These are phyloP conservation scores for Agelaius phoeniceus DNA, from an alignment of 2,113 vertebrate species.

Conservation along the genomic window DNA sequence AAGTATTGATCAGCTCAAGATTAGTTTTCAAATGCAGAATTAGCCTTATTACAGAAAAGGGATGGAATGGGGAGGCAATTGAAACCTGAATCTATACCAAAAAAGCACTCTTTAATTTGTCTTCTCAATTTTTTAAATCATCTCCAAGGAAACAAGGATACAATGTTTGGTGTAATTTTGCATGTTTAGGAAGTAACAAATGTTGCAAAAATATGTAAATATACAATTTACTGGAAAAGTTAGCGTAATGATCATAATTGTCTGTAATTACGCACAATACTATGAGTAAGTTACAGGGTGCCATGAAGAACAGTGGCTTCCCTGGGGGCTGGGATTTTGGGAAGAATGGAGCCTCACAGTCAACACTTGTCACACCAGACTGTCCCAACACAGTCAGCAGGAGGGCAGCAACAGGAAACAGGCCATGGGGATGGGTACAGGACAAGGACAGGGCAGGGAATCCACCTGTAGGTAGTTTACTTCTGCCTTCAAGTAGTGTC, in stretches of 20 bases:
- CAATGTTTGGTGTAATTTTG: not conserved
- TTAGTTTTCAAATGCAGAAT: not conserved
- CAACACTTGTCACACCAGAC: not conserved
- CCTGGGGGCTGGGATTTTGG: not conserved
- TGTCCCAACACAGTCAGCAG: not conserved
- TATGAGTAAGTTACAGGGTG: not conserved
- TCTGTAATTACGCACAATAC: not conserved
- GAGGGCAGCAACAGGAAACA: accelerated
- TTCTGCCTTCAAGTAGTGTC: not conserved
- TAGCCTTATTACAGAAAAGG: not conserved
- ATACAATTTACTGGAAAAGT: not conserved
- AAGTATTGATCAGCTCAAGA: not conserved
- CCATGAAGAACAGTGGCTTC: not conserved
- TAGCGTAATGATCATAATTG: accelerated
- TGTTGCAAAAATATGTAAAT: not conserved
- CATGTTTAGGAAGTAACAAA: not conserved
- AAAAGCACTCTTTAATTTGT: not conserved
- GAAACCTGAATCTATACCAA: accelerated
- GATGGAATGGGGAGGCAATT: not conserved
- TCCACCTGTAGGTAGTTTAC: not conserved
- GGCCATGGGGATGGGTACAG: not conserved
- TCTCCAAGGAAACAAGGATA: not conserved
- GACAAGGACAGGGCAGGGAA: not conserved
- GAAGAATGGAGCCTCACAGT: not conserved
- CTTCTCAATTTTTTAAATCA: not conserved